phyloP scores from a whole-genome alignment of 2,113 vertebrate species.

The Oryzias javanicus region DNA sequence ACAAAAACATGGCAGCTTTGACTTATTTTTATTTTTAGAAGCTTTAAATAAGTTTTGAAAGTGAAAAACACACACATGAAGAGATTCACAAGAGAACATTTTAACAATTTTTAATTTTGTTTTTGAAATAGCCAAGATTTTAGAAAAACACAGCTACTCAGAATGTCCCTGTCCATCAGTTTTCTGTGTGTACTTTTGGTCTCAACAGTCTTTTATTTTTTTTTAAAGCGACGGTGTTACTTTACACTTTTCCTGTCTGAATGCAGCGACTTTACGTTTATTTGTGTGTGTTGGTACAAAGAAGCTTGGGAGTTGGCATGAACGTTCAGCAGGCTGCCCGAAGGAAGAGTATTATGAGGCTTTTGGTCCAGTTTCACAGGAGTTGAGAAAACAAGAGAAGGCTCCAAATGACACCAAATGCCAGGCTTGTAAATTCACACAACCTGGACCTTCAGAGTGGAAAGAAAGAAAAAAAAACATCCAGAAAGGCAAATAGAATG shows the following conservation, averaged over 20 bases:
- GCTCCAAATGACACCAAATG: constrained; percentile 61
- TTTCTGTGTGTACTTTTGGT: constrained; percentile 41
- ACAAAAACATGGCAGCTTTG: no score
- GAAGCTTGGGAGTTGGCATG: constrained; percentile 33
- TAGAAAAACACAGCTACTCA: constrained; percentile 4
- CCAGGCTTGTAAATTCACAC: constrained; percentile 54
- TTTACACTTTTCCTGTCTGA: constrained; percentile 49
- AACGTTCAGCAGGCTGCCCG: constrained; percentile 27
- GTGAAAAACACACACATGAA: no score
- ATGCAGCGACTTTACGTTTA: constrained; percentile 26
- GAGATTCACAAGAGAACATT: no score
- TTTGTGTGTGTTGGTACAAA: constrained; percentile 21
- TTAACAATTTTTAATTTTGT: neutral
- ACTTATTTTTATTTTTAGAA: no score
- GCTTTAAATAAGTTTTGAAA: no score
- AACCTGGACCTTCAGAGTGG: constrained; percentile 45
- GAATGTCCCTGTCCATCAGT: constrained; percentile 17
- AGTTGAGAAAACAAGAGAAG: constrained; percentile 53
- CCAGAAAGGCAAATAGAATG: constrained; percentile 28
- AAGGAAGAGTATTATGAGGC: constrained; percentile 55
- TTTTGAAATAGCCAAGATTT: neutral
- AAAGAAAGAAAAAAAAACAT: constrained; percentile 29
- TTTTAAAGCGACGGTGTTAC: constrained; percentile 40
- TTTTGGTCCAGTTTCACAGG: constrained; percentile 62
- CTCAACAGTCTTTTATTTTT: constrained; percentile 37